phyloP scores from a whole-genome alignment of 1,140 invertebrate genomes.

The Uloborus diversus region DNA sequence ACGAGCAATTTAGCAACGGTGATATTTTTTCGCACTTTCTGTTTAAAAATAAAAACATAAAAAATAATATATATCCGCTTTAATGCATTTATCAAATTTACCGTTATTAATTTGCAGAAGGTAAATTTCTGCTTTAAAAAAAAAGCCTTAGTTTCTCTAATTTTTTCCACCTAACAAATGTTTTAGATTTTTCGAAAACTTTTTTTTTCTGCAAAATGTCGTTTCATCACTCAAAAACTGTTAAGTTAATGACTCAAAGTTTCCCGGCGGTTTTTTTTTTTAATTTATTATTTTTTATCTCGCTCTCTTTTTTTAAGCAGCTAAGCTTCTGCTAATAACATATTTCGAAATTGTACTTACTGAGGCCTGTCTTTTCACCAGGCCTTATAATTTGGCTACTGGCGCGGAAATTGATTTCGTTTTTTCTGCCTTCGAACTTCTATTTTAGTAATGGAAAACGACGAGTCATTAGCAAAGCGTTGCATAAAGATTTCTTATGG shows the following conservation, averaged over 20 bases:
- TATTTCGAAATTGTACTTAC: too few relatives aligned
- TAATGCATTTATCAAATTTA: conserved; percentile 42
- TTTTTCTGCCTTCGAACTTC: too few relatives aligned
- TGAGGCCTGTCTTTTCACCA: too few relatives aligned
- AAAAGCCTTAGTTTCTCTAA: conserved; percentile 8
- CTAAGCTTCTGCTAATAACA: too few relatives aligned
- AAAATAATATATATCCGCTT: not conserved
- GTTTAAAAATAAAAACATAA: not conserved
- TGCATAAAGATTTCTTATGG: too few relatives aligned
- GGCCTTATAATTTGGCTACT: too few relatives aligned
- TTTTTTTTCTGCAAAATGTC: not conserved
- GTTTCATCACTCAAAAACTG: conserved; percentile 39
- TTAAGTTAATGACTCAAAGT: conserved; percentile 22
- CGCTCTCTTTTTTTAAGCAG: not conserved
- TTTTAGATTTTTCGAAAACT: not conserved
- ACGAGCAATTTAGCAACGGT: not conserved
- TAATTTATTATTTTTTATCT: not conserved
- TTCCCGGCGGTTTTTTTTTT: conserved; percentile 4
- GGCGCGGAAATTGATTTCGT: too few relatives aligned
- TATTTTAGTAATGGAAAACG: too few relatives aligned
- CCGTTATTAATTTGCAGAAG: conserved; percentile 14
- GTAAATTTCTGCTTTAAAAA: not conserved
- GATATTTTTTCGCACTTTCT: conserved; percentile 1
- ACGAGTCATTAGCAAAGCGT: too few relatives aligned
- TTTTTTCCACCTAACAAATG: not conserved